A percentile compares a stretch with the other conserved stretches of the same genome.
phyloP scores from a whole-genome alignment of 2,888 invertebrate genomes.

The Tuberolachnus salignus region DNA sequence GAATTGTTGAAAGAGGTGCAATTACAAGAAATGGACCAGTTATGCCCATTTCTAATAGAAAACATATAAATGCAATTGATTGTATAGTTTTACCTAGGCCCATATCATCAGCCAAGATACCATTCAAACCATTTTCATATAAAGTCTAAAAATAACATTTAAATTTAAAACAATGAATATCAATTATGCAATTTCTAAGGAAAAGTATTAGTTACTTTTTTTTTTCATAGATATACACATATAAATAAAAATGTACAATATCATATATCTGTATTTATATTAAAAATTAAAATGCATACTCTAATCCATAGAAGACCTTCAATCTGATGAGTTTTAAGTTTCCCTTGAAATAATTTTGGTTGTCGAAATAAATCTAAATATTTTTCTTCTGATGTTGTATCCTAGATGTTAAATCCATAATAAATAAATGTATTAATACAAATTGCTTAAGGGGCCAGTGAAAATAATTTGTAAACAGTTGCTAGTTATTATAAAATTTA shows the following conservation, averaged over 20 bases:
- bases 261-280: no score
- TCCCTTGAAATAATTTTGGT: constrained; percentile 48
- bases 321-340: constrained; percentile 38
- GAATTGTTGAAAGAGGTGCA: constrained; percentile 72
- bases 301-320: constrained; percentile 51
- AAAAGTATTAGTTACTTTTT: not conserved
- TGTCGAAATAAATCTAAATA: constrained; percentile 47
- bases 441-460: not conserved
- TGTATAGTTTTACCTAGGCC: constrained; percentile 72
- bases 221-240: not conserved
- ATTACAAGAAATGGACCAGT: constrained; percentile 69
- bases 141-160: constrained; percentile 61
- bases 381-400: not conserved
- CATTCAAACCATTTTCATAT: constrained; percentile 70
- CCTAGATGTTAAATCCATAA: not conserved
- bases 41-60: constrained; percentile 65
- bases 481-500: not conserved
- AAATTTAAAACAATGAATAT: not conserved
- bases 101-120: constrained; percentile 74
- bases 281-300: constrained; percentile 8
- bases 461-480: not conserved
- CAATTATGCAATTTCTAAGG: not conserved
- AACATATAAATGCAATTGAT: constrained; percentile 67
- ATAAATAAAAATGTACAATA: no score
- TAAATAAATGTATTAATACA: not conserved